Conservation (phyloP, 2,797 vertebrate species). For the Macropodus opercularis region DNA sequence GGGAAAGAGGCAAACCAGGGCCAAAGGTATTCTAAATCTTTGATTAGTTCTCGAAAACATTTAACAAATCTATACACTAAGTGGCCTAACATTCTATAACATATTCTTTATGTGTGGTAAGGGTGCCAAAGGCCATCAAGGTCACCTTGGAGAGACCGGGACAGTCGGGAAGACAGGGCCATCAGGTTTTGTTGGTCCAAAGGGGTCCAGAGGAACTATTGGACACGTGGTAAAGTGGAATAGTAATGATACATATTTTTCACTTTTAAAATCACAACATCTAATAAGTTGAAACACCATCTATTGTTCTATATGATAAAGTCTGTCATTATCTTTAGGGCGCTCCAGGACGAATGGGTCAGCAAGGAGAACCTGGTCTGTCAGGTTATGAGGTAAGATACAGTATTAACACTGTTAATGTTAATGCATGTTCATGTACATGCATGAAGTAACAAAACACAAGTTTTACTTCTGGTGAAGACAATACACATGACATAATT, state of each 20-base stretch:
- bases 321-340: slow-evolving; percentile 79
- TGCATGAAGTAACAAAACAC: slow-evolving; percentile 1
- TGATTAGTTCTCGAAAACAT: not conserved
- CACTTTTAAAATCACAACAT: slow-evolving; percentile 2
- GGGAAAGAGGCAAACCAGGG: slow-evolving; percentile 91
- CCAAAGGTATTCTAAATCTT: slow-evolving; percentile 83
- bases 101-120: slow-evolving; percentile 56
- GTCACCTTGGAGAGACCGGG: slow-evolving; percentile 93
- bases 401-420: too few species aligned
- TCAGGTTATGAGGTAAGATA: slow-evolving; percentile 90
- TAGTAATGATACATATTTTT: slow-evolving; percentile 38
- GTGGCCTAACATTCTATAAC: not conserved
- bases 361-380: slow-evolving; percentile 91
- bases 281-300: not conserved
- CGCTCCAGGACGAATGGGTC: slow-evolving; percentile 92
- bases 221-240: slow-evolving; percentile 90
- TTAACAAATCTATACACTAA: not conserved
- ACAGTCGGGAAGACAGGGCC: slow-evolving; percentile 87
- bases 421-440: too few species aligned
- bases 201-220: slow-evolving; percentile 95
- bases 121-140: slow-evolving; percentile 93
- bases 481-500: slow-evolving; percentile 4
- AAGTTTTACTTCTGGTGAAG: not conserved
- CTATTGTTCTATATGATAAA: not conserved
- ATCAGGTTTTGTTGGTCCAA: slow-evolving; percentile 90